A percentile compares a stretch with the other conserved stretches of the same genome.
Conservation (phyloP, 1,140 invertebrate species). For the Macrobrachium rosenbergii region DNA sequence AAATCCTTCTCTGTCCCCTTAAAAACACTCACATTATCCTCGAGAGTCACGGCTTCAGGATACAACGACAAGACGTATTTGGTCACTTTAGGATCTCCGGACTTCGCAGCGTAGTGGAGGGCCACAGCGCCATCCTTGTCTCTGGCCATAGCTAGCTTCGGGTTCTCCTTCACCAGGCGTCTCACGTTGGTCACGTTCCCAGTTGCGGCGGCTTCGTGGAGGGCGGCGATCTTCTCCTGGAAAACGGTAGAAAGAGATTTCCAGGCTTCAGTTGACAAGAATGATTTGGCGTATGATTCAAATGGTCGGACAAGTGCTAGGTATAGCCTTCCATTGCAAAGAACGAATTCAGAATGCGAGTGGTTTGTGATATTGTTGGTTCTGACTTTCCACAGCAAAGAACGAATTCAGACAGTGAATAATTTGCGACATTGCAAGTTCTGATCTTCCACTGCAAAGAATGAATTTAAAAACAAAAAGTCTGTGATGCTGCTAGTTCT, state of each 20-base stretch:
- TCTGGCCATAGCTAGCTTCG: constrained; percentile 53
- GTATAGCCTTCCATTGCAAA: too few species aligned
- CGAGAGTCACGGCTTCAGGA: constrained; percentile 54
- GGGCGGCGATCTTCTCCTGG: constrained; percentile 68
- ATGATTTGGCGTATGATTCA: not conserved
- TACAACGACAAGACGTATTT: constrained; percentile 55
- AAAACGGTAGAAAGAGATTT: not conserved
- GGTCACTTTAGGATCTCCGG: constrained; percentile 48
- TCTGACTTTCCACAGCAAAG: too few species aligned
- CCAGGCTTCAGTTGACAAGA: too few species aligned
- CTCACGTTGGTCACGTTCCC: constrained; percentile 61
- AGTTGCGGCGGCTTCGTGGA: constrained; percentile 64
- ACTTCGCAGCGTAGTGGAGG: constrained; percentile 64
- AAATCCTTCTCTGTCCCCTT: too few species aligned
- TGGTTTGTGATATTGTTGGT: too few species aligned
- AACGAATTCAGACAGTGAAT: too few species aligned
- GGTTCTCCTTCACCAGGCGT: constrained; percentile 47
- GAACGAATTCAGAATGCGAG: too few species aligned
- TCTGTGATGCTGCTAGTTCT: too few species aligned
- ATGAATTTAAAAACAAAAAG: too few species aligned
- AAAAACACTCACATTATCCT: constrained; percentile 61
- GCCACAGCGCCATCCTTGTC: constrained; percentile 55
- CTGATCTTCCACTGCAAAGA: too few species aligned
- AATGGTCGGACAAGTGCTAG: not conserved
- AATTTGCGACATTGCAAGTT: too few species aligned